Evolutionary conservation across 2,797 vertebrate genomes (phyloP), one percentile per base, ranked within the genome.

Genomic region (Balearica regulorum): DNA sequence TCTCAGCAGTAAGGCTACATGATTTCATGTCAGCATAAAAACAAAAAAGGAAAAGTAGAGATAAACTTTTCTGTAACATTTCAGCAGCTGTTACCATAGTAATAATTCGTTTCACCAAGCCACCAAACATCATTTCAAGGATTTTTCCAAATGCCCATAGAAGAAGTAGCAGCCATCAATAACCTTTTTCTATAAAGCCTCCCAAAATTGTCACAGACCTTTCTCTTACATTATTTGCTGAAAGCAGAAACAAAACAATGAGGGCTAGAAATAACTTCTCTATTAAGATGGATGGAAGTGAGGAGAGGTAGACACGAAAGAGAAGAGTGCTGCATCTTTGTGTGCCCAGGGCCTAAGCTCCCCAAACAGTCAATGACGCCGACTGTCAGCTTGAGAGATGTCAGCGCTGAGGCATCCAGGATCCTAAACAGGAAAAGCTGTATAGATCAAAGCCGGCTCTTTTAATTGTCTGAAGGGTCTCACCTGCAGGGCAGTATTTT

Each of bases 11-110:
- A 73, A 78, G 58, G 64, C 53, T 70, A 54, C 37, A 35, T 37
- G 73, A 77, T 83, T 69, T 55, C 55, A 35, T 44, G 66, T 82
- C 90, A 93, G 80, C 68, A 73, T 11, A 61, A 49, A 86, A 82
- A 71, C 37, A 69, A 69, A 54, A 81, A 65, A 41, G 17, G 24
- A 80, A 90, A 84, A 80, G 44, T 53, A 78, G 61, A 77, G 21
- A 81, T 25, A 87, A 90, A 93, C 70, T 96, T 93, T 84, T 11
- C 92, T 83, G 55, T 62, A 87, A 53, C 82, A 80, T 86, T 91
- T 84, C 92, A 92, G 92, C 76, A 84, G 76, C 89, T 85, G 96
- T 96, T 97, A 80, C 96, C 95, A 96, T 97, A 94, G 96, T 53
- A 95, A 97, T 96, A 70, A 78, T 62, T 91, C 5, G 0, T 83